Evolutionary conservation across 1,140 invertebrate species (phyloP).

Genomic region (Drosophila sproati): DNA sequence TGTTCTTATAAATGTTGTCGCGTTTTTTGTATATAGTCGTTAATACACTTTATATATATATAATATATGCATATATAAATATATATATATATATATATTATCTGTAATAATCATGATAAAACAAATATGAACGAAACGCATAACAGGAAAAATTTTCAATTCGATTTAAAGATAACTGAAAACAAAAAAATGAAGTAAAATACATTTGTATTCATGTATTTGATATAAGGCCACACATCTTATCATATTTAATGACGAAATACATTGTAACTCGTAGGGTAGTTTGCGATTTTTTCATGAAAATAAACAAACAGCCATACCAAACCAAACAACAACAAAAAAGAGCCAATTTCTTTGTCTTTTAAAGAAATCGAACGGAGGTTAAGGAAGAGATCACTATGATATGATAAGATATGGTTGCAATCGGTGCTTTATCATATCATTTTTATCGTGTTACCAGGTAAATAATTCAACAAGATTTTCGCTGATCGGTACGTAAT

Average conservation of each 20-base stretch:
- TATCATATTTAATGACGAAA: slow-evolving; percentile 48
- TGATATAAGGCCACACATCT: slow-evolving; percentile 48
- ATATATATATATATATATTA: slow-evolving; percentile 37
- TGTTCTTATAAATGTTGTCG: slow-evolving; percentile 34
- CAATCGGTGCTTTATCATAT: neutral
- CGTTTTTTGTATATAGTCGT: slow-evolving; percentile 66
- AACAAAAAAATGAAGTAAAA: neutral
- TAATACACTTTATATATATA: slow-evolving; percentile 44
- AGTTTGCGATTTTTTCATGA: slow-evolving; percentile 63
- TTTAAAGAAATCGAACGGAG: no score
- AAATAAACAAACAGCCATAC: slow-evolving; percentile 74
- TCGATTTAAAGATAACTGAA: slow-evolving; percentile 29
- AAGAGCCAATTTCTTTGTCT: no score
- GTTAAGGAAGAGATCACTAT: no score
- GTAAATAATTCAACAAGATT: neutral
- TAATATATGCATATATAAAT: slow-evolving; percentile 48
- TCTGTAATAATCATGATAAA: slow-evolving; percentile 52
- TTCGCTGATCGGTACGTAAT: slow-evolving; percentile 54
- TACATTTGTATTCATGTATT: slow-evolving; percentile 42
- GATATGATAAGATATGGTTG: no score
- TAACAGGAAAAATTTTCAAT: slow-evolving; percentile 22
- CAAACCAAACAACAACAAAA: slow-evolving; percentile 20
- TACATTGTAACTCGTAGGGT: slow-evolving; percentile 59
- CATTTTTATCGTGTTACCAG: neutral
- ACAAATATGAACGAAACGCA: slow-evolving; percentile 14